These are phyloP conservation scores for Noctilio leporinus DNA, from an alignment of 2,113 vertebrate genomes.

Conservation along the genomic window DNA sequence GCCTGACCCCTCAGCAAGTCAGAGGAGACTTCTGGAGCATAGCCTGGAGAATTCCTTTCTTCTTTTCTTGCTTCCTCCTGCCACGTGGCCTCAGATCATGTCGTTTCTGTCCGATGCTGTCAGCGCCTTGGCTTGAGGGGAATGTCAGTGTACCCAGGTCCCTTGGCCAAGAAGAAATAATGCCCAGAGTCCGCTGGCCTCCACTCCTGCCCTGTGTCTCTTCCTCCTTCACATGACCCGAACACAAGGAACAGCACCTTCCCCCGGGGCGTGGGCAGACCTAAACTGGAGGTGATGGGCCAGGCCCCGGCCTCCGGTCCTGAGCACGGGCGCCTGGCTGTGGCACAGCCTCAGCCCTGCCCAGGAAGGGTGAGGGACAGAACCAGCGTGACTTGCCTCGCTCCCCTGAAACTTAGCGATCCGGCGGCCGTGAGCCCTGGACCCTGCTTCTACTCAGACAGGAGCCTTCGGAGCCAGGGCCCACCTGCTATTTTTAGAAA, in stretches of 20 bases:
- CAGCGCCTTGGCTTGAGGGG: conserved; percentile 41
- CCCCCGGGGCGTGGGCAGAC: not conserved
- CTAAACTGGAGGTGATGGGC: not conserved
- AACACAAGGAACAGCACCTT: not conserved
- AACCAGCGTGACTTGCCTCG: not conserved
- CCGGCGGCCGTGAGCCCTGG: not conserved
- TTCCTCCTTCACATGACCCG: not conserved
- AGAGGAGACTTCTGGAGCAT: not conserved
- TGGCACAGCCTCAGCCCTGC: not conserved
- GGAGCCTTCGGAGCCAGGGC: not conserved
- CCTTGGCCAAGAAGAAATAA: conserved; percentile 49
- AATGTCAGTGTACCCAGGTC: conserved; percentile 33
- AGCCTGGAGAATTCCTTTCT: not conserved
- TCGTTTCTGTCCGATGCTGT: conserved; percentile 50
- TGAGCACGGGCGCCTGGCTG: not conserved
- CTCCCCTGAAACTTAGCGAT: not conserved
- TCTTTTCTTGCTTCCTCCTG: conserved; percentile 32
- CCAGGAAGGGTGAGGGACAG: no score
- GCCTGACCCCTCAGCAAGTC: not conserved
- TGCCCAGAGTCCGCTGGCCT: conserved; percentile 36
- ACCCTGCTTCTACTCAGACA: not conserved
- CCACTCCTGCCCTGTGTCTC: not conserved
- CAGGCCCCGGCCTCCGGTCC: not conserved
- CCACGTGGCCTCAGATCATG: conserved; percentile 11
- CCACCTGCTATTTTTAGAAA: conserved; percentile 63